Conservation (phyloP, 2,797 vertebrate genomes). For the Threskiornis aethiopicus region DNA sequence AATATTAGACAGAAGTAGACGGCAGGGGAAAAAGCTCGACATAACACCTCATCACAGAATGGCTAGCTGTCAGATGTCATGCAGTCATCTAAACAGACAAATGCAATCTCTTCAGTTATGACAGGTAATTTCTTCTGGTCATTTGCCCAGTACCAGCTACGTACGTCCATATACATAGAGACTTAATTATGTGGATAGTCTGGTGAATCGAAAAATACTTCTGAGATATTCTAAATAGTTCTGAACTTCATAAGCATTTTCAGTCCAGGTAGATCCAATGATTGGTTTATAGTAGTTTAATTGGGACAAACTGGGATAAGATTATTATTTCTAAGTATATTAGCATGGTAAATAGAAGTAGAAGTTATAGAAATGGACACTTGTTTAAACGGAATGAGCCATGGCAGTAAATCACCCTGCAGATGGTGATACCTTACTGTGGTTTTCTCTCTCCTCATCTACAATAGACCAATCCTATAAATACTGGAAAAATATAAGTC, state of each 20-base stretch:
- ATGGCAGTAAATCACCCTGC: neutral
- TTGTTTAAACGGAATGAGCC: neutral
- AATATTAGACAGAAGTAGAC: neutral
- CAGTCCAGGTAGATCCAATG: neutral
- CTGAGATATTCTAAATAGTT: neutral
- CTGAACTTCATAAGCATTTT: neutral
- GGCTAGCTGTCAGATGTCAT: neutral
- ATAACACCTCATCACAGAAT: neutral
- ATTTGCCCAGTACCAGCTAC: neutral
- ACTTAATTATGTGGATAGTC: neutral
- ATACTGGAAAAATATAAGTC: neutral
- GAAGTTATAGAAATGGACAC: neutral
- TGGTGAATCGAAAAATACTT: neutral
- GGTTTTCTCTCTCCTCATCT: neutral
- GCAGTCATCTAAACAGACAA: neutral
- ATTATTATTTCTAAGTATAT: neutral
- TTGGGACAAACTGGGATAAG: neutral
- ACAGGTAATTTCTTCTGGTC: neutral
- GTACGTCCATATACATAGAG: neutral
- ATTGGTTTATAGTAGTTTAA: neutral
- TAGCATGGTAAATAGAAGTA: neutral
- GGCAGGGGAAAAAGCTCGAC: neutral
- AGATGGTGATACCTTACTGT: neutral
- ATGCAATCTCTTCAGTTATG: neutral
- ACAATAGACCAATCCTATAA: neutral